A percentile compares a stretch with the other conserved stretches of the same genome.
Evolutionary conservation across 2,113 vertebrate genomes (phyloP).

Genomic region (Choloepus hoffmanni): DNA sequence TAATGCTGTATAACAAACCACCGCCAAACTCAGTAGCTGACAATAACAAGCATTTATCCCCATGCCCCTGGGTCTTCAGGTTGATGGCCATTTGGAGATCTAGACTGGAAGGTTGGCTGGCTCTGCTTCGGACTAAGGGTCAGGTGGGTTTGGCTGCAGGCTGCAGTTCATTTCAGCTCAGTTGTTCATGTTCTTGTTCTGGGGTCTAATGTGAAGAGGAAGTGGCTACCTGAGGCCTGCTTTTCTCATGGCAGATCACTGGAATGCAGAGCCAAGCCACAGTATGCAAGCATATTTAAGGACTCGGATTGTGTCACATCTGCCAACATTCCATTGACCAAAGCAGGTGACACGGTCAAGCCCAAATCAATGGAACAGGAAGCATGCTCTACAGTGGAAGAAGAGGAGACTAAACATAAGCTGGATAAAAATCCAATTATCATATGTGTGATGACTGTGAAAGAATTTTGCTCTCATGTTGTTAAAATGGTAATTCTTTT

Average conservation of each 20-base stretch:
- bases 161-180: not conserved
- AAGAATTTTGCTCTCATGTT: not conserved
- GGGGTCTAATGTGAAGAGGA: not conserved
- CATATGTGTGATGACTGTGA: not conserved
- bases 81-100: not conserved
- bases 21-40: not conserved
- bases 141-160: not conserved
- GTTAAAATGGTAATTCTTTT: not conserved
- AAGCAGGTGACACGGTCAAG: not conserved
- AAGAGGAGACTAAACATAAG: not conserved
- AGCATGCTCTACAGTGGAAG: not conserved
- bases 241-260: not conserved
- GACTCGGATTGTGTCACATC: not conserved
- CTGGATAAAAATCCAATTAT: not conserved
- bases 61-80: accelerated
- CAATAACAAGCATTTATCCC: not conserved
- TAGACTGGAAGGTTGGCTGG: accelerated
- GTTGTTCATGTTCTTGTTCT: too few relatives aligned
- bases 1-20: not conserved
- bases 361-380: not conserved
- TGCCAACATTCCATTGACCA: not conserved
- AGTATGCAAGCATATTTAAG: not conserved
- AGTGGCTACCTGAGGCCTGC: too few relatives aligned
- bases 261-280: not conserved
- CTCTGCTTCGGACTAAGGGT: not conserved